Evolutionary conservation across 2,113 vertebrate genomes (phyloP).

Genomic region (Lophura nycthemera): DNA sequence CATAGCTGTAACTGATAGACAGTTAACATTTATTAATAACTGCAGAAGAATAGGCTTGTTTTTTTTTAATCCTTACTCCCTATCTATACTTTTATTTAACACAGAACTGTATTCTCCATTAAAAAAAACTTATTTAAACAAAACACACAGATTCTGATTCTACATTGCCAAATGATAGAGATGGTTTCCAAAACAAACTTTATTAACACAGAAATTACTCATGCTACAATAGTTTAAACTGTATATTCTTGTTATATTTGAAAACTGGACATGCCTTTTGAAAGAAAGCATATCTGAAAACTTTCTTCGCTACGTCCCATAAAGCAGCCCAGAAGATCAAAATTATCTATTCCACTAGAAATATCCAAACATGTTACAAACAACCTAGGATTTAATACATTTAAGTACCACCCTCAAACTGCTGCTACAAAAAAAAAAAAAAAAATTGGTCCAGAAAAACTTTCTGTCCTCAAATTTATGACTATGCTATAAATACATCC

Average conservation of each 20-base stretch:
- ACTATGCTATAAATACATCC: not conserved
- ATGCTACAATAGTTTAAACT: not conserved
- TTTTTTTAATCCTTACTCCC: not conserved
- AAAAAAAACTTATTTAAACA: not conserved
- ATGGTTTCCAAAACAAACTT: not conserved
- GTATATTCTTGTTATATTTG: not conserved
- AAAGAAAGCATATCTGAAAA: not conserved
- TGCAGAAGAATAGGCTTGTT: not conserved
- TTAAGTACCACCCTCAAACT: not conserved
- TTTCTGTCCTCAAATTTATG: not conserved
- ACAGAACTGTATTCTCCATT: not conserved
- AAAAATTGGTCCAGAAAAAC: not conserved
- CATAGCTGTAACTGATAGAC: slow-evolving; percentile 93
- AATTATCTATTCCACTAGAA: not conserved
- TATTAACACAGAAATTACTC: not conserved
- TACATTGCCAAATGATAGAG: not conserved
- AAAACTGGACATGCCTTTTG: not conserved
- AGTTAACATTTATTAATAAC: slow-evolving; percentile 44
- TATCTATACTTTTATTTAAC: not conserved
- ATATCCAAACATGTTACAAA: not conserved
- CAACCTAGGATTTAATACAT: not conserved
- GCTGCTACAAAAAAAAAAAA: not conserved
- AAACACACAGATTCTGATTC: not conserved
- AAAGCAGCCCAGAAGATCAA: not conserved
- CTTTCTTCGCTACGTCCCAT: not conserved